Conservation (phyloP, 2,888 invertebrate species). For the Himalopsyche kuldschensis region DNA sequence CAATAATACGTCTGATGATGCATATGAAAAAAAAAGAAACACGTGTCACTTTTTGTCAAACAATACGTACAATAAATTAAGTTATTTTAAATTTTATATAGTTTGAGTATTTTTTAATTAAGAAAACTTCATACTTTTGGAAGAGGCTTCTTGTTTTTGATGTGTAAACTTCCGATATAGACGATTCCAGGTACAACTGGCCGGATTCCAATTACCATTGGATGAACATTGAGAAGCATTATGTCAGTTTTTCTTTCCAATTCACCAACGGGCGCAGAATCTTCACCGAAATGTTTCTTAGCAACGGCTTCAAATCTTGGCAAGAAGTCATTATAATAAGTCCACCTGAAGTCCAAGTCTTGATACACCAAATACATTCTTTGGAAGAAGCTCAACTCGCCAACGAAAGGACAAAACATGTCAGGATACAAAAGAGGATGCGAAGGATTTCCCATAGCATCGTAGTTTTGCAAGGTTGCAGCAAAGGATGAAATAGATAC, state of each 20-base stretch:
- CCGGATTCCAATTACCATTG: constrained; percentile 50
- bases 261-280: constrained; percentile 47
- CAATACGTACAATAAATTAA: not conserved
- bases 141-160: constrained; percentile 48
- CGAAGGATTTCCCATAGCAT: constrained; percentile 57
- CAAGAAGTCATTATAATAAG: constrained; percentile 26
- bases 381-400: constrained; percentile 51
- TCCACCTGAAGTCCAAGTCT: constrained; percentile 27
- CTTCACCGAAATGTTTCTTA: constrained; percentile 42
- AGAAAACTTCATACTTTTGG: constrained; percentile 45
- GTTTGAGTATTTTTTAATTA: not conserved
- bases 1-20: too few relatives aligned
- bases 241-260: constrained; percentile 55
- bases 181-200: constrained; percentile 50
- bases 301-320: constrained; percentile 38
- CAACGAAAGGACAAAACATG: constrained; percentile 51
- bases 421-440: constrained; percentile 59
- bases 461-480: constrained; percentile 54
- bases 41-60: too few relatives aligned
- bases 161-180: constrained; percentile 53
- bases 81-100: not conserved
- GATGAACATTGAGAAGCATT: constrained; percentile 51
- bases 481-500: constrained; percentile 58
- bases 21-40: not conserved
- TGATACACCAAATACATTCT: constrained; percentile 38